These are phyloP conservation scores for Drosophila pegasa DNA, from an alignment of 2,888 invertebrate species.

Conservation along the genomic window DNA sequence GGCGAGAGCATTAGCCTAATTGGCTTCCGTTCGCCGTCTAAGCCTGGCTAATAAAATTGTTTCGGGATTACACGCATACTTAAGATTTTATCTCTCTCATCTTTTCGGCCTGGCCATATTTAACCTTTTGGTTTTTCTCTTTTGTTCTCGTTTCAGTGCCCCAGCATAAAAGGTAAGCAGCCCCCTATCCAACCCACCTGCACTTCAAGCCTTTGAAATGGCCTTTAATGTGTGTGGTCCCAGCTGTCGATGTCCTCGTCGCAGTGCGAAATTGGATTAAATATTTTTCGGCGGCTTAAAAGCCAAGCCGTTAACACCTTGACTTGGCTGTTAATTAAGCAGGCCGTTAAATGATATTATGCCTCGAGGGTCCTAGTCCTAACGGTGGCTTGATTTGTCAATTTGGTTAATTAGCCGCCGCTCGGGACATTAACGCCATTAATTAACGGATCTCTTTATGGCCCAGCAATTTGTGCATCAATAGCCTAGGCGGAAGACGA, in stretches of 20 bases:
- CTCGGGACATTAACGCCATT: constrained; percentile 61
- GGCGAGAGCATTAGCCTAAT: constrained; percentile 68
- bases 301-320: constrained; percentile 69
- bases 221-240: constrained; percentile 36
- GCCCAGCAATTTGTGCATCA: constrained; percentile 46
- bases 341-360: constrained; percentile 55
- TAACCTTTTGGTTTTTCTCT: constrained; percentile 57
- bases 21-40: constrained; percentile 40
- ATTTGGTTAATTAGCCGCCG: constrained; percentile 69
- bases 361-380: constrained; percentile 29
- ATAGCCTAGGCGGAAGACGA: constrained; percentile 8
- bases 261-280: constrained; percentile 42
- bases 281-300: constrained; percentile 48
- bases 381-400: constrained; percentile 64
- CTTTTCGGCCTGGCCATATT: constrained; percentile 42
- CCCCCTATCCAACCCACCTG: constrained; percentile 38
- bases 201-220: constrained; percentile 44
- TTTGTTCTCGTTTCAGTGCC: constrained; percentile 51
- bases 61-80: constrained; percentile 65
- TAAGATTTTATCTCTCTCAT: constrained; percentile 59
- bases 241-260: not conserved
- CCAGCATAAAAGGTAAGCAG: constrained; percentile 62
- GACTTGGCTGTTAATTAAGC: constrained; percentile 67
- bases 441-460: constrained; percentile 71
- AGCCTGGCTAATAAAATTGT: constrained; percentile 65